These are phyloP conservation scores for Drosophila quinaria DNA, from an alignment of 2,888 invertebrate genomes.

Conservation along the genomic window DNA sequence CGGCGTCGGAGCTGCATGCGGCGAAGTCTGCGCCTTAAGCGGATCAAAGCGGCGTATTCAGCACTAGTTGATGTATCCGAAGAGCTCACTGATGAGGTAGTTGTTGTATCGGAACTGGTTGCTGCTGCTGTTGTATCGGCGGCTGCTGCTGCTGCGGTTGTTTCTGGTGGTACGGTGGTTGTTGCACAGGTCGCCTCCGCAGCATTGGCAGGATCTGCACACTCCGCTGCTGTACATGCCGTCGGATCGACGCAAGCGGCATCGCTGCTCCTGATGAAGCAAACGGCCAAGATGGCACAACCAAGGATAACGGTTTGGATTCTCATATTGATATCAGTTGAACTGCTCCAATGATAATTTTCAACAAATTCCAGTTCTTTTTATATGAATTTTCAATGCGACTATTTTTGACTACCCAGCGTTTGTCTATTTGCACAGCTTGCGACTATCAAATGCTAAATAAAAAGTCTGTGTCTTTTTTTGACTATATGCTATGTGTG, in stretches of 20 bases:
- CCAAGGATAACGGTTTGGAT: conserved; percentile 15
- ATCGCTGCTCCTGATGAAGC: conserved; percentile 2
- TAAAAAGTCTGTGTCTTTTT: background rate
- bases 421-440: conserved; percentile 3
- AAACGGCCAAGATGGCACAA: conserved; percentile 8
- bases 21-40: background rate
- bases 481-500: background rate
- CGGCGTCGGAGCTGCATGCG: background rate
- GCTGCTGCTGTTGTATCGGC: background rate
- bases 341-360: conserved; percentile 16
- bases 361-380: background rate
- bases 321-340: conserved; percentile 24
- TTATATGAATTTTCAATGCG: conserved; percentile 3
- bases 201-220: background rate
- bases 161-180: background rate
- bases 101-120: background rate
- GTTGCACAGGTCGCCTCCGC: conserved; percentile 5
- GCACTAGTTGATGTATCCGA: background rate
- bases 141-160: background rate
- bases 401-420: background rate
- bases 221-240: conserved; percentile 1
- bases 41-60: background rate
- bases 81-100: background rate
- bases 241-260: conserved; percentile 12
- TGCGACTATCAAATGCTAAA: background rate